Conservation (phyloP, 2,888 invertebrate genomes). For the Trachelus stipa region DNA sequence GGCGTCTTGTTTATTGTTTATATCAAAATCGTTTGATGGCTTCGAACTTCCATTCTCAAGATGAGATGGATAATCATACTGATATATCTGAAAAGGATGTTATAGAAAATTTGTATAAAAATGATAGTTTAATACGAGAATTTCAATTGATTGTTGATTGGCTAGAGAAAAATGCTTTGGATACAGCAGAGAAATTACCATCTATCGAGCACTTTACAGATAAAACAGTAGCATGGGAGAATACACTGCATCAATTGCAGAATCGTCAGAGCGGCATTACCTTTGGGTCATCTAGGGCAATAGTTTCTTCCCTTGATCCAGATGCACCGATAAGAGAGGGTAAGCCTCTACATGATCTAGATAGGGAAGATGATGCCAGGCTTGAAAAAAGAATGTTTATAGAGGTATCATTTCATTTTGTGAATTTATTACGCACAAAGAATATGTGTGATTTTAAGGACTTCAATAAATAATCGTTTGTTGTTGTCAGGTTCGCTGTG, state of each 20-base stretch:
- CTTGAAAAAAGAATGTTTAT: conserved; percentile 63
- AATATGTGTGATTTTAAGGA: background rate
- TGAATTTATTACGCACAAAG: background rate
- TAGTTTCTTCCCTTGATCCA: conserved; percentile 84
- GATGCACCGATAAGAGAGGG: conserved; percentile 88
- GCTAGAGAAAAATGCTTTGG: conserved; percentile 85
- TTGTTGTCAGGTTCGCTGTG: conserved; percentile 85
- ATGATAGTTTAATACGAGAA: conserved; percentile 72
- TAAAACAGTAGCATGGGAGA: conserved; percentile 89
- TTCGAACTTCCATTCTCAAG: conserved; percentile 45
- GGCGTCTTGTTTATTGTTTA: conserved; percentile 85
- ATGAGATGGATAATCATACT: conserved; percentile 44
- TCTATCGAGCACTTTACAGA: conserved; percentile 82
- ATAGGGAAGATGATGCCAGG: conserved; percentile 81
- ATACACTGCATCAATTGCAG: conserved; percentile 84
- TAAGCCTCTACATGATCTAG: conserved; percentile 85
- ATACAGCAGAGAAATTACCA: conserved; percentile 66
- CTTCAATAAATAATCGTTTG: background rate
- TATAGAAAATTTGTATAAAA: conserved; percentile 71
- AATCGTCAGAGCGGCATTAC: conserved; percentile 68
- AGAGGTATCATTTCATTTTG: conserved; percentile 44
- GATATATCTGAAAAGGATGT: conserved; percentile 73
- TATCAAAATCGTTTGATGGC: conserved; percentile 81
- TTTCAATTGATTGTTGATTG: conserved; percentile 92
- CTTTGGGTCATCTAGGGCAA: conserved; percentile 71